Evolutionary conservation across 1,140 invertebrate species (phyloP), one percentile per base, ranked within the genome.

Genomic region (Cecropterus lyciades): DNA sequence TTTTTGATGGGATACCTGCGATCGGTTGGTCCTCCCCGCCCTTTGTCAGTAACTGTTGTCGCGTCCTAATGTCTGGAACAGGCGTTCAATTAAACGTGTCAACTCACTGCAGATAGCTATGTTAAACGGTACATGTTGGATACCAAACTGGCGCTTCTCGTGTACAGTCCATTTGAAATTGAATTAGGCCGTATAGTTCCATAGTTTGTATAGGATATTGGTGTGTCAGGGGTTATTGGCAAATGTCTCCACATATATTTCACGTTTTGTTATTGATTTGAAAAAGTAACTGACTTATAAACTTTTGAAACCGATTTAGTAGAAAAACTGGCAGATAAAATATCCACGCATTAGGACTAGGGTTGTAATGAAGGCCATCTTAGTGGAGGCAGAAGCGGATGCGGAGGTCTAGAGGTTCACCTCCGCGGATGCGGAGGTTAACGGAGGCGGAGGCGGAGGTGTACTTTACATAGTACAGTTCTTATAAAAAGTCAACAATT

Each of bases 61-160:
- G 79, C 72, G 82, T 80, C 70, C 77, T 89, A 89, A 89, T 87
- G 79, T 83, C 68, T 79, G 80, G 80, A 86, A 87, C 82, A 84
- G 82, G 79, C 80, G 82, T 89, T 85, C 81, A 87, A 89, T 89
- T 91, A 87, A 88, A 88, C 81, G 74, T 81, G 79, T 77, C 82
- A 84, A 88, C 88, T 87, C 77, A 75, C 69, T 77, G 72, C 70
- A 83, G 82, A 81, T 79, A 78, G 79, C 77, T 69, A 73, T 74
- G 80, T 82, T 79, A 77, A 79, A 83, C 69, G 73, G 73, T 74
- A 80, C 74, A 74, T 75, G 76, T 77, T 71, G 65, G 69, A 71
- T 77, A 70, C 70, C 79, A 71, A 73, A 57, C 72, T 67, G 70
- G 77, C 70, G 70, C 62, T 66, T 37, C 57, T 46, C 46, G 30